Percentiles rank a stretch among this genome's conserved stretches.
These are phyloP conservation scores for Portunus trituberculatus DNA, from an alignment of 1,140 invertebrate species.

Conservation along the genomic window DNA sequence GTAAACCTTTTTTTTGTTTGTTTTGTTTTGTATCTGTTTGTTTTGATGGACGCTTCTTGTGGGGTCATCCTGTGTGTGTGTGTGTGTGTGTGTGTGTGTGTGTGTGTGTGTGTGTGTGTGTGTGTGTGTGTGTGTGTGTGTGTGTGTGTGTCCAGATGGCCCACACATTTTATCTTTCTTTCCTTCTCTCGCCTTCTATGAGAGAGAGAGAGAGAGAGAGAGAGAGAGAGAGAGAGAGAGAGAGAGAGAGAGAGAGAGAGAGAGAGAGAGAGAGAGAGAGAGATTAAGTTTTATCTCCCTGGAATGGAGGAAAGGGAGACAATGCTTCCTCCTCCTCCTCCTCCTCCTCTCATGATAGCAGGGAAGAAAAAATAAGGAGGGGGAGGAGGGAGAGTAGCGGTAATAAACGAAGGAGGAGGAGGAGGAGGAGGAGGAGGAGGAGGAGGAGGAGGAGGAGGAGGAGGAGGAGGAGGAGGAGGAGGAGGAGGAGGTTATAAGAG, in stretches of 20 bases:
- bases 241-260: not conserved
- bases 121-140: too few relatives aligned
- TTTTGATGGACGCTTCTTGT: too few relatives aligned
- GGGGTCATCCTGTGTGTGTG: too few relatives aligned
- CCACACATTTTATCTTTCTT: too few relatives aligned
- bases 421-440: not conserved
- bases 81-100: too few relatives aligned
- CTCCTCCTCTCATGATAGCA: not conserved
- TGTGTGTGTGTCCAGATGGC: too few relatives aligned
- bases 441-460: not conserved
- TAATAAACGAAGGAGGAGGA: conserved; percentile 40
- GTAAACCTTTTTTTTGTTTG: too few relatives aligned
- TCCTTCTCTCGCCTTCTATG: too few relatives aligned
- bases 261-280: too few relatives aligned
- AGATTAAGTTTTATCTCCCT: too few relatives aligned
- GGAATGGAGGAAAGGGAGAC: not conserved
- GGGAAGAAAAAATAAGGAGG: not conserved
- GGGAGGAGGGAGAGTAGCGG: not conserved
- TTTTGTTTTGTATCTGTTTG: too few relatives aligned
- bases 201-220: conserved; percentile 29
- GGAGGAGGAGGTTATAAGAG: conserved; percentile 22
- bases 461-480: not conserved
- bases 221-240: conserved; percentile 23
- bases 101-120: too few relatives aligned
- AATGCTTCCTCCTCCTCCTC: not conserved